These are phyloP conservation scores for Ceriagrion tenellum DNA, from an alignment of 2,888 invertebrate species.

Conservation along the genomic window DNA sequence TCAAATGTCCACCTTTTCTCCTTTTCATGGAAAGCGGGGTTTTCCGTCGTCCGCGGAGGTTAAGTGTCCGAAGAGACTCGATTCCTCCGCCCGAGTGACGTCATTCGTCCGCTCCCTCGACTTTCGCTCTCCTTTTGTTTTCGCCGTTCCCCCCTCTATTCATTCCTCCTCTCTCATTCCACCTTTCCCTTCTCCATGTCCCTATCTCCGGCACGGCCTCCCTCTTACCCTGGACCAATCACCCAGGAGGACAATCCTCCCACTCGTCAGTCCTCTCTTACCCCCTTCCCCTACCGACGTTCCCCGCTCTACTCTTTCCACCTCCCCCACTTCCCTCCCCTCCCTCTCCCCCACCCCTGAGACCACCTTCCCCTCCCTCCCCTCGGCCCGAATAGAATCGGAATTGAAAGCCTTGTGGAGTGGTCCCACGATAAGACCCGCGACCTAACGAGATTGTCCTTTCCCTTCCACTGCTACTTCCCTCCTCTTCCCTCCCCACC, in stretches of 20 bases:
- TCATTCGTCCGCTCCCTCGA: not conserved
- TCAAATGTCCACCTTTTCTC: not conserved
- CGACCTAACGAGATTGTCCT: conserved; percentile 63
- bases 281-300: not conserved
- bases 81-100: not conserved
- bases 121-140: conserved; percentile 8
- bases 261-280: not conserved
- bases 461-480: not conserved
- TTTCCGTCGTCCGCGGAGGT: not conserved
- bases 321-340: not conserved
- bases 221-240: conserved; percentile 29
- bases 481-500: not conserved
- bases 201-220: not conserved
- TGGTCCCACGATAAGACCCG: conserved; percentile 63
- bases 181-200: not conserved
- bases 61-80: not conserved
- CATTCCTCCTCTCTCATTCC: not conserved
- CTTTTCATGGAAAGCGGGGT: not conserved
- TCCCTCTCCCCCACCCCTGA: not conserved
- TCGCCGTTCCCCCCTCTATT: not conserved
- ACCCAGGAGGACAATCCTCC: not conserved
- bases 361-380: not conserved
- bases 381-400: conserved; percentile 50
- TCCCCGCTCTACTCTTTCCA: not conserved
- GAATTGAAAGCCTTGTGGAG: conserved; percentile 67